phyloP scores from a whole-genome alignment of 1,140 invertebrate genomes.

The Portunus trituberculatus region DNA sequence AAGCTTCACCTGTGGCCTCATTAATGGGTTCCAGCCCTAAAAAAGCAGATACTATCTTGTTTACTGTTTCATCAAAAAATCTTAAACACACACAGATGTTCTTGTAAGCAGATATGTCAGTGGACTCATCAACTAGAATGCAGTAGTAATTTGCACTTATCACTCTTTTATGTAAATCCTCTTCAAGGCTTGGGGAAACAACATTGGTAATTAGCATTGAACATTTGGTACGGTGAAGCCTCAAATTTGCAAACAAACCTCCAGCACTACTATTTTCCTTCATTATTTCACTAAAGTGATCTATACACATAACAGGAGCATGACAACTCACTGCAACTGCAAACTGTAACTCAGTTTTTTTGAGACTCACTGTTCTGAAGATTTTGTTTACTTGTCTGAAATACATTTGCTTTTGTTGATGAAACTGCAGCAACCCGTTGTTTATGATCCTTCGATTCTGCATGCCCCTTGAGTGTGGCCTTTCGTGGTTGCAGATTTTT shows the following conservation, averaged over 20 bases:
- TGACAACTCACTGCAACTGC: conserved; percentile 55
- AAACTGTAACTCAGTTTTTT: conserved; percentile 51
- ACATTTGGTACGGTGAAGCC: too few species aligned
- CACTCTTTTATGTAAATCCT: conserved; percentile 36
- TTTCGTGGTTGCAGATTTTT: conserved; percentile 44
- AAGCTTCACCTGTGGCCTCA: too few species aligned
- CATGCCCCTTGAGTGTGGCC: conserved; percentile 41
- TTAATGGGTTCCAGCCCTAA: too few species aligned
- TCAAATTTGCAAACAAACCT: conserved; percentile 54
- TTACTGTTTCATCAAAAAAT: too few species aligned
- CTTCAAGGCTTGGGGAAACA: too few species aligned
- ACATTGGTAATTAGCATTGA: too few species aligned
- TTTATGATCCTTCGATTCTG: conserved; percentile 44
- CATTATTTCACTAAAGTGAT: conserved; percentile 55
- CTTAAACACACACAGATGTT: too few species aligned
- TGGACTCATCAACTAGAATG: conserved; percentile 60
- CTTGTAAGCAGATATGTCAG: too few species aligned
- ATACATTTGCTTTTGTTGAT: conserved; percentile 30
- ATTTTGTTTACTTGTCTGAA: conserved; percentile 23
- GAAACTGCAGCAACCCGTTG: conserved; percentile 27
- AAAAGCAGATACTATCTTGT: too few species aligned
- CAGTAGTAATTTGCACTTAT: conserved; percentile 44
- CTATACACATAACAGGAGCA: too few species aligned
- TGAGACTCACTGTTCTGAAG: not conserved
- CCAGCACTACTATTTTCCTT: conserved; percentile 52